phyloP scores from a whole-genome alignment of 2,113 vertebrate genomes.

The Pelusios castaneus region DNA sequence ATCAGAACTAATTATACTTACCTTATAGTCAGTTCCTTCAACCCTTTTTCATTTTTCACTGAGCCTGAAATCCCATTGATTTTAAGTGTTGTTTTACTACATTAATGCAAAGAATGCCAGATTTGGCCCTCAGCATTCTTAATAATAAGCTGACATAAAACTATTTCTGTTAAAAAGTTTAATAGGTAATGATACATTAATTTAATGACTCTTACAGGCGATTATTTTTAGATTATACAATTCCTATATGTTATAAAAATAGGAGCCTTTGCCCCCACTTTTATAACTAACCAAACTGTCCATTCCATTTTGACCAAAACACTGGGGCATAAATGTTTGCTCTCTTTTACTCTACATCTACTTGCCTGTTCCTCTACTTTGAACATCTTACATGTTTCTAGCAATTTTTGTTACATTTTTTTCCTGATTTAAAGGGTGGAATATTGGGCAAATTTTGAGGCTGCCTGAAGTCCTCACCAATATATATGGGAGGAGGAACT shows the following conservation, averaged over 20 bases:
- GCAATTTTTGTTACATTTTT: not conserved
- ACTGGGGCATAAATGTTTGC: not conserved
- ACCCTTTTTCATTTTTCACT: not conserved
- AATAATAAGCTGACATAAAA: not conserved
- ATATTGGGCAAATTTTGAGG: not conserved
- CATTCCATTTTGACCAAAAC: not conserved
- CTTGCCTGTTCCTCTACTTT: not conserved
- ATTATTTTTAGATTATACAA: too few species aligned
- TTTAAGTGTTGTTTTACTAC: not conserved
- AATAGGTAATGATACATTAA: too few species aligned
- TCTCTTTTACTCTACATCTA: not conserved
- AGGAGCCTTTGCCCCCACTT: too few species aligned
- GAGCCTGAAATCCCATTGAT: not conserved
- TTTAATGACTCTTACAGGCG: too few species aligned
- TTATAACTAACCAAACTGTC: too few species aligned
- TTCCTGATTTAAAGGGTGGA: not conserved
- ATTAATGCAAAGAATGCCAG: not conserved
- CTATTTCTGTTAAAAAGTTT: not conserved
- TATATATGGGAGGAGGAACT: not conserved
- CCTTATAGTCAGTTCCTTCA: not conserved
- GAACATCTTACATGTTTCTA: not conserved
- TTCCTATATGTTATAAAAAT: too few species aligned
- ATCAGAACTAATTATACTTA: not conserved
- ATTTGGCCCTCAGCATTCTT: not conserved
- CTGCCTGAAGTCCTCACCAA: not conserved